Conservation (phyloP, 2,797 vertebrate species). For the Anomalospiza imberbis region DNA sequence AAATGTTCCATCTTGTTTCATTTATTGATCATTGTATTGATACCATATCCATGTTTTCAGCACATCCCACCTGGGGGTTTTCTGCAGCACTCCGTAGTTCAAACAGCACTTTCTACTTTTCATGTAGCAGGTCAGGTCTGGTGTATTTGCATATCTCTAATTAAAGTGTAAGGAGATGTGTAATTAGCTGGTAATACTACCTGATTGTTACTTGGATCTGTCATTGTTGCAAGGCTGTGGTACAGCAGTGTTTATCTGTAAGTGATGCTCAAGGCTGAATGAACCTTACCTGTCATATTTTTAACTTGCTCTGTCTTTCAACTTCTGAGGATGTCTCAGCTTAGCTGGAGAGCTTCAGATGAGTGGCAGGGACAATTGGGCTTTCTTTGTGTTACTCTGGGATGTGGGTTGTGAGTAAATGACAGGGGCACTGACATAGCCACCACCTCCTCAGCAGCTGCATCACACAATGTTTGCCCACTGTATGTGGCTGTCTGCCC, state of each 20-base stretch:
- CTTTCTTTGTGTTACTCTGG: not conserved
- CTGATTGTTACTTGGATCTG: rapidly evolving
- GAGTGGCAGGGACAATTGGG: not conserved
- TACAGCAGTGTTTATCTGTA: not conserved
- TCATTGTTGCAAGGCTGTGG: not conserved
- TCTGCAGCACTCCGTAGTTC: not conserved
- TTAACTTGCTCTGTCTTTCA: not conserved
- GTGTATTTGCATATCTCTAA: not conserved
- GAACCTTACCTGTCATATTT: not conserved
- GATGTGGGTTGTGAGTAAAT: not conserved
- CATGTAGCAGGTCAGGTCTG: not conserved
- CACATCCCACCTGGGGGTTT: not conserved
- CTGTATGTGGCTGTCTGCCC: rapidly evolving
- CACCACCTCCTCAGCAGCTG: not conserved
- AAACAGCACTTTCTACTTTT: not conserved
- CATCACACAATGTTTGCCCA: rapidly evolving
- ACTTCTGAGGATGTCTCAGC: not conserved
- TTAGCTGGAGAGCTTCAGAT: not conserved
- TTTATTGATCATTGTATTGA: not conserved
- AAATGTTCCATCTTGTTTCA: not conserved
- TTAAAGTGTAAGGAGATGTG: not conserved
- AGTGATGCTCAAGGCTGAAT: not conserved
- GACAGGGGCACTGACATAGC: not conserved
- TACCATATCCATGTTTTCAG: rapidly evolving
- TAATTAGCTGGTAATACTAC: not conserved